These are phyloP conservation scores for Caerostris darwini DNA, from an alignment of 1,140 invertebrate species.

Conservation along the genomic window DNA sequence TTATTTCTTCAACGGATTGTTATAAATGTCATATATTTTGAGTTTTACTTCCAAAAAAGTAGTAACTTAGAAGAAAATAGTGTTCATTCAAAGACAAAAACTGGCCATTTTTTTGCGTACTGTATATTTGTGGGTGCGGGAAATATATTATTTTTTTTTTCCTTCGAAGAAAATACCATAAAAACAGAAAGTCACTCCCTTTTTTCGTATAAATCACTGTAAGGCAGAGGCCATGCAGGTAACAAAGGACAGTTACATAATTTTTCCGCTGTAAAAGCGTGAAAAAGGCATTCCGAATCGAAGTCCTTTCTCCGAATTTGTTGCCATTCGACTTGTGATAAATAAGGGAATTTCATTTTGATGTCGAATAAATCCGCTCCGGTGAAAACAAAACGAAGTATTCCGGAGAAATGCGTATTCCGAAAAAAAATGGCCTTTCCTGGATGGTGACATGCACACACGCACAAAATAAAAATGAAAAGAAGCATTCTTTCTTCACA, in stretches of 20 bases:
- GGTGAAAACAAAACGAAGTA: conserved; percentile 65
- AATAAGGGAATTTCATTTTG: conserved; percentile 73
- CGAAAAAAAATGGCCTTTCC: conserved; percentile 63
- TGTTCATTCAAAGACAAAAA: background rate
- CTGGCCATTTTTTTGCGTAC: background rate
- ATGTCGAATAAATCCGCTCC: conserved; percentile 70
- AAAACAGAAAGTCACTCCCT: conserved; percentile 37
- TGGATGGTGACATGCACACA: conserved; percentile 9
- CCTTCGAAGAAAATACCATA: background rate
- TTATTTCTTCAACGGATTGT: no score
- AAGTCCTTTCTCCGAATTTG: conserved; percentile 59
- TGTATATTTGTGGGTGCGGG: background rate
- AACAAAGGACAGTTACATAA: conserved; percentile 51
- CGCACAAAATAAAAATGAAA: background rate
- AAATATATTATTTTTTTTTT: conserved; percentile 7
- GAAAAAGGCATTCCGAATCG: conserved; percentile 65
- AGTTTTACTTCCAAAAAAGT: no score
- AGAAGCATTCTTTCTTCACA: conserved; percentile 43
- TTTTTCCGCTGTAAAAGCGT: conserved; percentile 20
- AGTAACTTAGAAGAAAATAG: no score
- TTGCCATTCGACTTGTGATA: conserved; percentile 68
- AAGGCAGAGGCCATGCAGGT: conserved; percentile 21
- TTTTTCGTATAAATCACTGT: conserved; percentile 43
- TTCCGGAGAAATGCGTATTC: conserved; percentile 37
- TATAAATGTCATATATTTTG: no score